Evolutionary conservation across 2,888 invertebrate genomes (phyloP).

Genomic region (Urechis unicinctus): DNA sequence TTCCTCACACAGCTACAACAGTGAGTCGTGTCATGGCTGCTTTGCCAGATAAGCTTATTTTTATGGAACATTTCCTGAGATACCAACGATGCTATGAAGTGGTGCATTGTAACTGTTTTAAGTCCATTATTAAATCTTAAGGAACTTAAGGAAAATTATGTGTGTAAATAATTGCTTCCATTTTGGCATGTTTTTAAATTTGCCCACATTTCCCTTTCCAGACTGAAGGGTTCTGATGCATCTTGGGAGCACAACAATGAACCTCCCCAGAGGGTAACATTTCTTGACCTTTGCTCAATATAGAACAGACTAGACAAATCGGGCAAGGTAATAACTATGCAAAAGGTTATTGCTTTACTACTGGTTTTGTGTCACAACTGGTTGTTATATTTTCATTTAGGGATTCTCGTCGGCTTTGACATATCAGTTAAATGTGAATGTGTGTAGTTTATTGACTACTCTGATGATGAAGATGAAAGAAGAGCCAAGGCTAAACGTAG

Average conservation of each 20-base stretch:
- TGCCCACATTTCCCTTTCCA: background rate
- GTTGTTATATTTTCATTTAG: background rate
- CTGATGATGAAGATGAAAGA: conserved; percentile 82
- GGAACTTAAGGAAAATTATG: no score
- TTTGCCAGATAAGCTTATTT: background rate
- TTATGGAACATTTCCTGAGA: no score
- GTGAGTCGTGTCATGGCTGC: conserved; percentile 1
- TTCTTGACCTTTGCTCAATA: background rate
- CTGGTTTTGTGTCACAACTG: background rate
- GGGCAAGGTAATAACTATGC: no score
- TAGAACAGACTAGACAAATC: no score
- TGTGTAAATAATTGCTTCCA: no score
- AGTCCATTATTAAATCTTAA: no score
- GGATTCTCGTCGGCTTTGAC: no score
- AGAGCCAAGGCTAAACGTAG: conserved; percentile 26
- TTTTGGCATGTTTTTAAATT: background rate
- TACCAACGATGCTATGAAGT: no score
- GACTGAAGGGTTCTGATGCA: conserved; percentile 75
- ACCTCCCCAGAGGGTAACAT: conserved; percentile 59
- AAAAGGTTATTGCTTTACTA: no score
- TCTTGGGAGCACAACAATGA: conserved; percentile 80
- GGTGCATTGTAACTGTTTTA: no score
- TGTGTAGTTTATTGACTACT: conserved; percentile 63
- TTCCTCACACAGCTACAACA: conserved; percentile 34
- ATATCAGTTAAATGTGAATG: background rate